Conservation (phyloP, 2,113 vertebrate genomes). For the mouse (Mus musculus) region GRCm39 chr5:37065501-37066000, state of each 20-base stretch:
- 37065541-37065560: background rate
- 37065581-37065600: background rate
- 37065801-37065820: no score
- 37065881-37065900: fast-evolving
- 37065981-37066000: background rate
- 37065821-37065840: background rate
- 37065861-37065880: background rate
- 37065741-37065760: no score
- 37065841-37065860: background rate
- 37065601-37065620: background rate
- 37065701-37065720: background rate
- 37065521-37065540: background rate
- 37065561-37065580: background rate
- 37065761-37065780: background rate
- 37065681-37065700: background rate
- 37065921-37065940: background rate
- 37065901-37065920: background rate
- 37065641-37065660: background rate
- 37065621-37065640: background rate
- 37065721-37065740: background rate
- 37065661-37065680: background rate
- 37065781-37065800: background rate
- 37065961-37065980: background rate
- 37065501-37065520: background rate
- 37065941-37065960: conserved; percentile 34